Evolutionary conservation across 2,797 vertebrate species (phyloP).

Genomic region (Typhlichthys subterraneus): DNA sequence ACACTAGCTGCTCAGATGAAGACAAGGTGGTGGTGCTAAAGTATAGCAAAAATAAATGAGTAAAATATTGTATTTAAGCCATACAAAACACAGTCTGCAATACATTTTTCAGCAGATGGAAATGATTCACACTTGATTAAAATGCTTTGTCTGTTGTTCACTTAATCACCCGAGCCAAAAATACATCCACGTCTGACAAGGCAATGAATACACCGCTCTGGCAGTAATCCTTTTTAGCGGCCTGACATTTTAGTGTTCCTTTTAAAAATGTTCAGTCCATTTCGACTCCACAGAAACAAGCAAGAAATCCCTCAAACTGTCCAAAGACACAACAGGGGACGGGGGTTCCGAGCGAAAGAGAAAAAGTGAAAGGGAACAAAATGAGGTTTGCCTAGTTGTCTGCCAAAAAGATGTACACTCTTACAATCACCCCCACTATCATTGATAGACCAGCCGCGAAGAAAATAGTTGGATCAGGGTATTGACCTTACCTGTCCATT

Average conservation of each 20-base stretch:
- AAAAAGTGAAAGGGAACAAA: conserved; percentile 55
- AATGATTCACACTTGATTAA: not conserved
- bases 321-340: conserved; percentile 36
- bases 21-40: no score
- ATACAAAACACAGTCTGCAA: not conserved
- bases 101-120: not conserved
- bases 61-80: no score
- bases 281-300: conserved; percentile 41
- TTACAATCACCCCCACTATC: no score
- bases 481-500: conserved; percentile 33
- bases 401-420: no score
- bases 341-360: conserved; percentile 40
- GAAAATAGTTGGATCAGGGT: conserved; percentile 38
- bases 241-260: conserved; percentile 29
- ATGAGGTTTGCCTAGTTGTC: conserved; percentile 43
- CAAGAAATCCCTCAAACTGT: conserved; percentile 37
- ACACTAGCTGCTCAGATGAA: no score
- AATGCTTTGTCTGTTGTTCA: not conserved
- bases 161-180: not conserved
- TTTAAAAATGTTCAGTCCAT: conserved; percentile 41
- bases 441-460: conserved; percentile 15
- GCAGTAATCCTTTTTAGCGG: not conserved
- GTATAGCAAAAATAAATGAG: no score
- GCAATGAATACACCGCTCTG: conserved; percentile 8
- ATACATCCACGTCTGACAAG: not conserved